phyloP scores from a whole-genome alignment of 1,140 invertebrate genomes.

The Lepidurus apus region DNA sequence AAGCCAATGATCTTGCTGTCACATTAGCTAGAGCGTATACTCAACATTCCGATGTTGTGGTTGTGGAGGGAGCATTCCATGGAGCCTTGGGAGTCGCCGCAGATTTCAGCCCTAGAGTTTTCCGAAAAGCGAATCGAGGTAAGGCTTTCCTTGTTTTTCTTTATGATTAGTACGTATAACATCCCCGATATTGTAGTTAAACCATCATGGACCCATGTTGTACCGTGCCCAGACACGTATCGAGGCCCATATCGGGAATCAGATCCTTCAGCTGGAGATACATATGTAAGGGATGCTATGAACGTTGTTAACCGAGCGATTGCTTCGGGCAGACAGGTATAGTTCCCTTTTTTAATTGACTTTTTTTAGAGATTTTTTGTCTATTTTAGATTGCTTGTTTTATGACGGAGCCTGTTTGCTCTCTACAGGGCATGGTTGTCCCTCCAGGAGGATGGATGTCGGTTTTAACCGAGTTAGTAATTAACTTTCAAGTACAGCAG shows the following conservation, averaged over 20 bases:
- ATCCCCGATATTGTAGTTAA: slow-evolving; percentile 36
- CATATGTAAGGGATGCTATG: slow-evolving; percentile 52
- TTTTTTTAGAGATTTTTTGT: slow-evolving; percentile 9
- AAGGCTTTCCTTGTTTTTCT: slow-evolving; percentile 38
- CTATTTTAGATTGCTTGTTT: slow-evolving; percentile 38
- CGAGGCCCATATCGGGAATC: slow-evolving; percentile 50
- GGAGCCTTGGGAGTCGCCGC: slow-evolving; percentile 53
- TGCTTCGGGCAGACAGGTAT: slow-evolving; percentile 33
- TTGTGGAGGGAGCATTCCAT: slow-evolving; percentile 60
- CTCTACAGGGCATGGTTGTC: slow-evolving; percentile 37
- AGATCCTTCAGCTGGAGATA: slow-evolving; percentile 43
- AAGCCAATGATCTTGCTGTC: slow-evolving; percentile 61
- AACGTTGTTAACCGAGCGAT: slow-evolving; percentile 46
- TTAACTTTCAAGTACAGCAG: not conserved
- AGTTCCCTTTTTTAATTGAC: slow-evolving; percentile 5
- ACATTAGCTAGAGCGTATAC: slow-evolving; percentile 53
- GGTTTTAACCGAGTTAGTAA: slow-evolving; percentile 37
- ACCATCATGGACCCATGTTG: slow-evolving; percentile 54
- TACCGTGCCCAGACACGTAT: slow-evolving; percentile 57
- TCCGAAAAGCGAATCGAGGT: slow-evolving; percentile 44
- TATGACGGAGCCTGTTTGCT: slow-evolving; percentile 38
- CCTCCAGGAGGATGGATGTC: slow-evolving; percentile 37
- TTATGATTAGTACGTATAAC: slow-evolving; percentile 1
- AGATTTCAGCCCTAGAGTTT: slow-evolving; percentile 57
- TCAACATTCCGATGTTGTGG: slow-evolving; percentile 52